Conservation (phyloP, 1,140 invertebrate species). For the Onthophagus taurus region DNA sequence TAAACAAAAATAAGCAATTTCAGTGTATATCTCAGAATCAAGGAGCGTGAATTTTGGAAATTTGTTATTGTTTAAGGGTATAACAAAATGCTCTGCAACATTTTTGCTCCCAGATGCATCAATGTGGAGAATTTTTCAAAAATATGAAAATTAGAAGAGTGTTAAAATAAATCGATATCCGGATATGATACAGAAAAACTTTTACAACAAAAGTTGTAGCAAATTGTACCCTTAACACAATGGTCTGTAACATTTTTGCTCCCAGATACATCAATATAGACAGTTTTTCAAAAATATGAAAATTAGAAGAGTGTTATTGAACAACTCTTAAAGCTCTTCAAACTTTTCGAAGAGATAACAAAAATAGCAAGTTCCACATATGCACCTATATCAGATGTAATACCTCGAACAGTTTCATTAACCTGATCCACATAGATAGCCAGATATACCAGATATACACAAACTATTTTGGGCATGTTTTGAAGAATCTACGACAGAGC, state of each 20-base stretch:
- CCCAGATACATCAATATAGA: no score
- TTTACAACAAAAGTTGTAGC: no score
- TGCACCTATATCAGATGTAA: constrained; percentile 17
- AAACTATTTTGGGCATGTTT: constrained; percentile 2
- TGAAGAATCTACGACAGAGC: constrained; percentile 1
- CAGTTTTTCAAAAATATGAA: no score
- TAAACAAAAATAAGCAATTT: constrained; percentile 13
- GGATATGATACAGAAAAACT: no score
- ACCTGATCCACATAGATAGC: constrained; percentile 1
- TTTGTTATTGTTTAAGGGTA: constrained; percentile 11
- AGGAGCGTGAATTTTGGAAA: constrained; percentile 4
- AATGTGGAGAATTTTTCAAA: no score
- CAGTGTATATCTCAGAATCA: constrained; percentile 11
- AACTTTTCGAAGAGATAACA: constrained; percentile 20
- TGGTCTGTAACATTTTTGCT: no score
- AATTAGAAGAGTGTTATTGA: no score
- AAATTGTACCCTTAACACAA: no score
- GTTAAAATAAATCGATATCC: no score
- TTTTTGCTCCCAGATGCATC: no score
- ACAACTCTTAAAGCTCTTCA: constrained; percentile 12
- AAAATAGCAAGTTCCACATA: constrained; percentile 15
- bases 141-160: no score
- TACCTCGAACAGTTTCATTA: constrained; percentile 13
- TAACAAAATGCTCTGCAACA: no score
- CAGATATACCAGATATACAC: not conserved